phyloP scores from a whole-genome alignment of 1,140 invertebrate species.

The Trachymyrmex cornetzi region DNA sequence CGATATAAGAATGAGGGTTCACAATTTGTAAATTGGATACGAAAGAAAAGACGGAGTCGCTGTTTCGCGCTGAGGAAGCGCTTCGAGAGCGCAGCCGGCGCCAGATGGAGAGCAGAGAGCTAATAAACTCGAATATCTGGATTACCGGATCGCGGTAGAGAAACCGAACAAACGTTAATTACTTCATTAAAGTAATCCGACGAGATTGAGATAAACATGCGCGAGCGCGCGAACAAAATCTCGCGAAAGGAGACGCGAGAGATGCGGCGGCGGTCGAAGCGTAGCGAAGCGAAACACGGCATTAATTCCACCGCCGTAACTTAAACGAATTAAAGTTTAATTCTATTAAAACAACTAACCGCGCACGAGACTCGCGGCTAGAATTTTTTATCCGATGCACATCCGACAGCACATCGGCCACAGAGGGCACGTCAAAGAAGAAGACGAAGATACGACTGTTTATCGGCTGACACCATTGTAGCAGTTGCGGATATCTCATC shows the following conservation, averaged over 20 bases:
- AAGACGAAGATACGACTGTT: constrained; percentile 30
- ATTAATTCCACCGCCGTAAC: constrained; percentile 52
- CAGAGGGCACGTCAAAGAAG: neutral
- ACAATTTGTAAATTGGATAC: constrained; percentile 56
- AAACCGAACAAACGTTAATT: constrained; percentile 62
- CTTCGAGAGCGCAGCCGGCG: neutral
- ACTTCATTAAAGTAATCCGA: constrained; percentile 62
- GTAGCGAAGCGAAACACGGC: constrained; percentile 39
- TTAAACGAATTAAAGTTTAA: constrained; percentile 63
- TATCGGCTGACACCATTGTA: neutral
- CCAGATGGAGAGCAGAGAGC: constrained; percentile 11
- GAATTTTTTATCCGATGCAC: constrained; percentile 57
- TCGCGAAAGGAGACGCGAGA: constrained; percentile 22
- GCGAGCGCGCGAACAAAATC: constrained; percentile 40
- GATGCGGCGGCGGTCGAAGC: constrained; percentile 9
- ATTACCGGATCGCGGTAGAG: constrained; percentile 27
- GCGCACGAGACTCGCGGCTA: constrained; percentile 48
- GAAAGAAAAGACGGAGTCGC: constrained; percentile 13
- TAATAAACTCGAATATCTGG: constrained; percentile 58
- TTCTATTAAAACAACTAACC: constrained; percentile 62
- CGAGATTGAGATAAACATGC: constrained; percentile 60
- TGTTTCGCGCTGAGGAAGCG: neutral
- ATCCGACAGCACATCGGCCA: constrained; percentile 10
- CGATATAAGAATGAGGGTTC: constrained; percentile 22
- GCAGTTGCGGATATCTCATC: constrained; percentile 45